Evolutionary conservation across 2,888 invertebrate species (phyloP), one percentile per base, ranked within the genome.

Genomic region (Nineta flava): DNA sequence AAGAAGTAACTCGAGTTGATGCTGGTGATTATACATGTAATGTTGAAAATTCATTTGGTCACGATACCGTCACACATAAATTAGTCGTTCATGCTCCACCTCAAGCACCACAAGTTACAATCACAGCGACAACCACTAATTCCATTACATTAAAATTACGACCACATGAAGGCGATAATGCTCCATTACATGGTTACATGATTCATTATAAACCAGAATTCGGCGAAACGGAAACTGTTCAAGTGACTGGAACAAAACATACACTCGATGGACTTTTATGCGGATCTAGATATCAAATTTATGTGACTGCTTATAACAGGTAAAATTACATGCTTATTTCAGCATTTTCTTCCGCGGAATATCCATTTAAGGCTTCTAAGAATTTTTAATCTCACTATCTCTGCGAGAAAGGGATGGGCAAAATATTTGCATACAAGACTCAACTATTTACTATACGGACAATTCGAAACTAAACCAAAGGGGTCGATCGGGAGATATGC

Each of bases 21-120:
- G 90, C 91, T 49, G 94, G 92, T 49, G 93, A 94, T 67, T 95
- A 95, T 65, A 85, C 91, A 0, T 95, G 95, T 67, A 83, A 83
- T 58, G 93, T 92, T 15, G 87, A 91, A 64, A 95, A 95, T 67
- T 82, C 83, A 19, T 90, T 90, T 65, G 94, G 94, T 47, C 86
- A 88, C 57, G 94, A 94, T 61, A 87, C 88, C 13, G 90, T 94
- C 47, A 87, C 87, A 0, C 92, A 93, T 66, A 84, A 86, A 50
- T 75, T 95, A 48, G 80, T 88, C 55, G 90, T 95, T 1, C 83
- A 87, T 58, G 81, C 85, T 52, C 85, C 86, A 49, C 86, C 86
- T 10, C 79, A 82, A 61, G 79, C 84, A 9, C 85, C 85, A 58
- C 81, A 79, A 64, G 77, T 84, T n/a, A 74, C 76, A 3, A 66